A percentile compares a stretch with the other conserved stretches of the same genome.
phyloP scores from a whole-genome alignment of 2,113 vertebrate species.

The Meleagris gallopavo region DNA sequence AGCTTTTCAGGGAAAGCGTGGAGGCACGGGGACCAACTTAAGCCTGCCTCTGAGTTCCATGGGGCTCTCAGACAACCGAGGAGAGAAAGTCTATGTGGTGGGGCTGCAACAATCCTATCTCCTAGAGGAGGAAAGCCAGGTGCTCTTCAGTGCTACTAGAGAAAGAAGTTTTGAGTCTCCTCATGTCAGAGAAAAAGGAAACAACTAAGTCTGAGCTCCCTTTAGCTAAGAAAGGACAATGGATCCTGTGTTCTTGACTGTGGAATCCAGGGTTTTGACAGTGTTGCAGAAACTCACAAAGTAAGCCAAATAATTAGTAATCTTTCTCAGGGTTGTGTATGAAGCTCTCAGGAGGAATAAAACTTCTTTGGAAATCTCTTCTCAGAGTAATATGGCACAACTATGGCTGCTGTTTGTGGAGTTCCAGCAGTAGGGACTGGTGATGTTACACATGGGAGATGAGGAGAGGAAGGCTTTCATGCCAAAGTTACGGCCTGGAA shows the following conservation, averaged over 20 bases:
- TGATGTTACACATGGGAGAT: not conserved
- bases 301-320: not conserved
- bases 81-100: not conserved
- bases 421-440: not conserved
- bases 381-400: not conserved
- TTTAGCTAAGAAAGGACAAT: not conserved
- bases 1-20: not conserved
- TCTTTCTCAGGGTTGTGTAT: not conserved
- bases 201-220: not conserved
- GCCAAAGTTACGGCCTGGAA: not conserved
- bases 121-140: not conserved
- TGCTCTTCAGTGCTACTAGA: not conserved
- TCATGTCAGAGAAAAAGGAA: conserved; percentile 29
- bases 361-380: not conserved
- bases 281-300: not conserved
- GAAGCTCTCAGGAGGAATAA: not conserved
- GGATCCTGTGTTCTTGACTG: not conserved
- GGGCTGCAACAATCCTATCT: not conserved
- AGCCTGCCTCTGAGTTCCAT: not conserved
- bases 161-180: conserved; percentile 25
- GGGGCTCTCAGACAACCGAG: not conserved
- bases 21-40: not conserved
- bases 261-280: not conserved
- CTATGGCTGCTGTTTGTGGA: not conserved
- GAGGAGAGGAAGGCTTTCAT: not conserved